Conservation (phyloP, 2,113 vertebrate species). For the Brienomyrus brachyistius region DNA sequence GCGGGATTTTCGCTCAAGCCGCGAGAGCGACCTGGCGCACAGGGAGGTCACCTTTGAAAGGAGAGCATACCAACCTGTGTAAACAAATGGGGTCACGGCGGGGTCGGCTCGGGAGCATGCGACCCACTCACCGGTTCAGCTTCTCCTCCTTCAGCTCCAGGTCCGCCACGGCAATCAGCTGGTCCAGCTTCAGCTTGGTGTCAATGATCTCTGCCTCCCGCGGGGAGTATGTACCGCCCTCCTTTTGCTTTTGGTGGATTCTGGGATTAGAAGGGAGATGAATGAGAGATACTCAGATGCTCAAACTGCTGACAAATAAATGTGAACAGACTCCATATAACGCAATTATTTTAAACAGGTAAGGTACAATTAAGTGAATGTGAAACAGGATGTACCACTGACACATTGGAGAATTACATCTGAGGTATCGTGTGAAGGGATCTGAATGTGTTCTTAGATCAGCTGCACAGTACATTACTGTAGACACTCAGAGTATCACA, state of each 20-base stretch:
- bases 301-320: background rate
- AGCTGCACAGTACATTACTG: background rate
- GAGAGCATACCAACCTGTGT: constrained; percentile 71
- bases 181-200: constrained; percentile 93
- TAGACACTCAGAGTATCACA: background rate
- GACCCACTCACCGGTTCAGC: constrained; percentile 80
- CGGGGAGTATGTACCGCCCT: constrained; percentile 92
- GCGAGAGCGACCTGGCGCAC: constrained; percentile 60
- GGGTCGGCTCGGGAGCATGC: constrained; percentile 59
- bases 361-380: background rate
- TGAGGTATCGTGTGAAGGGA: background rate
- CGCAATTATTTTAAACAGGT: background rate
- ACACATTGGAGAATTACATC: background rate
- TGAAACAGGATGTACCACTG: background rate
- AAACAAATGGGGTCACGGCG: constrained; percentile 66
- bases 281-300: background rate
- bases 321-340: background rate
- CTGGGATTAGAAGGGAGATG: constrained; percentile 52
- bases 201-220: constrained; percentile 92
- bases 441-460: background rate
- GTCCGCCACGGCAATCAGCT: constrained; percentile 92
- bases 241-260: constrained; percentile 88
- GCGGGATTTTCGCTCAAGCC: constrained; percentile 57
- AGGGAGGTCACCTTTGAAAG: constrained; percentile 72
- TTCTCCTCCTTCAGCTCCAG: constrained; percentile 94